Base-by-base conservation (phyloP, 2,113 vertebrate genomes). In the Gambusia affinis region DNA sequence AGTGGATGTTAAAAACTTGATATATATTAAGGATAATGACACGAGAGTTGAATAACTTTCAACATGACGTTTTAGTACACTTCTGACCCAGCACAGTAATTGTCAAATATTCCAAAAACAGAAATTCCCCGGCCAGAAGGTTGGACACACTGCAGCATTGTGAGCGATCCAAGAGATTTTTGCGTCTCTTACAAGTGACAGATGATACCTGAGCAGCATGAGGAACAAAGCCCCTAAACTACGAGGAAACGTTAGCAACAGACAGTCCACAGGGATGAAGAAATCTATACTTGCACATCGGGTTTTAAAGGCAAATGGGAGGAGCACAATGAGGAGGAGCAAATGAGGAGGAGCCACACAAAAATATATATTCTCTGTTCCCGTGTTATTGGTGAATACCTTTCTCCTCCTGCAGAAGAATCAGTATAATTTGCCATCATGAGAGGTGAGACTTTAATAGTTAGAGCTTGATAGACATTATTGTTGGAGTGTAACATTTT, bases 391-490 rank as follows among this genome's bases (percentile, higher is more conserved):
- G 79, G 37, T 80, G 71, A 42, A 17, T 76, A 29, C 63, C 29
- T 14, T 17, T 72, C 69, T 33, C 61, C 11, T 72, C 66, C 74
- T 35, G 60, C 63, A 75, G 68, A 84, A 75, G n/a, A 64, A 39
- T 67, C 60, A 15, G 66, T 60, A 28, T 66, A 64, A 51, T 54
- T 69, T 39, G 62, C 67, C 54, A 83, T 64, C 76, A 95, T 95
- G 93, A 93, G 73, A 93, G 94, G 94, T 95, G 88, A 94, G 93
- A 73, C n/a, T 29, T 44, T n/a, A 24, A 24, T 7, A 57, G 22
- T 57, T 24, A n/a, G 24, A 57, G 22, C 0, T 57, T 24, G 17
- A 57, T 19, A 11, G 51, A 10, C 22, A 8, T 57, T 19, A 19
- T 6, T 19, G 17, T 19, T 47, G 15, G 44, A 47, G 51, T 54